phyloP scores from a whole-genome alignment of 92 coral and sea anemone genomes.

The Virgularia gustaviana region DNA sequence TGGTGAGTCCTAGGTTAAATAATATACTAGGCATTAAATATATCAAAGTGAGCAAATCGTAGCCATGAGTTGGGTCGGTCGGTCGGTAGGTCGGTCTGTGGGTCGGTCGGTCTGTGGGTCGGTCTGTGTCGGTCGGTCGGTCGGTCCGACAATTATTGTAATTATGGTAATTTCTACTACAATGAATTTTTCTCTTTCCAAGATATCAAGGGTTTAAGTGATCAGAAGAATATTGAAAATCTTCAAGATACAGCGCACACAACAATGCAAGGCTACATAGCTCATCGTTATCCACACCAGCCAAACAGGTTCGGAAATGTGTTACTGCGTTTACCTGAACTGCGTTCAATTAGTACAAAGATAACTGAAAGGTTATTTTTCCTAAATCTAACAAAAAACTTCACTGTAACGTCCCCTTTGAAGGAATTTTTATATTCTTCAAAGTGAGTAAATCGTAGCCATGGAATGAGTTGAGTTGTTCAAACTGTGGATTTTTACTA shows the following conservation, averaged over 20 bases:
- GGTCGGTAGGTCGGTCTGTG: too few species aligned
- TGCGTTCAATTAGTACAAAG: conserved; percentile 93
- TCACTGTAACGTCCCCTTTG: neutral
- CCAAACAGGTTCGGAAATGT: conserved; percentile 91
- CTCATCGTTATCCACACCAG: conserved; percentile 61
- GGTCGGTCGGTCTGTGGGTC: too few species aligned
- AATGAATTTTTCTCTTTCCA: conserved; percentile 13
- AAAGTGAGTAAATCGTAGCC: conserved; percentile 9
- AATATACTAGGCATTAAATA: neutral
- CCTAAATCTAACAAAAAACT: conserved; percentile 58
- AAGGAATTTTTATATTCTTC: conserved; percentile 17
- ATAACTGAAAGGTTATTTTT: conserved; percentile 88
- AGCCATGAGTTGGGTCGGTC: too few species aligned
- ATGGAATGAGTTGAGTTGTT: too few species aligned
- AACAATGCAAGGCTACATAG: conserved; percentile 71
- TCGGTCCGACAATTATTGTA: neutral
- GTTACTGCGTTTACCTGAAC: conserved; percentile 81
- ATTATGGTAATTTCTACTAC: neutral
- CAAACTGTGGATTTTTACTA: too few species aligned
- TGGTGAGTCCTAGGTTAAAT: too few species aligned
- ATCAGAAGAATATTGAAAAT: conserved; percentile 64
- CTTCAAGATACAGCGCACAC: conserved; percentile 93
- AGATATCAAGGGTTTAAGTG: conserved; percentile 76
- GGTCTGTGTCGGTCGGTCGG: neutral
- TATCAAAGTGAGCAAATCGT: neutral